These are phyloP conservation scores for Mimachlamys varia DNA, from an alignment of 2,888 invertebrate species.

Conservation along the genomic window DNA sequence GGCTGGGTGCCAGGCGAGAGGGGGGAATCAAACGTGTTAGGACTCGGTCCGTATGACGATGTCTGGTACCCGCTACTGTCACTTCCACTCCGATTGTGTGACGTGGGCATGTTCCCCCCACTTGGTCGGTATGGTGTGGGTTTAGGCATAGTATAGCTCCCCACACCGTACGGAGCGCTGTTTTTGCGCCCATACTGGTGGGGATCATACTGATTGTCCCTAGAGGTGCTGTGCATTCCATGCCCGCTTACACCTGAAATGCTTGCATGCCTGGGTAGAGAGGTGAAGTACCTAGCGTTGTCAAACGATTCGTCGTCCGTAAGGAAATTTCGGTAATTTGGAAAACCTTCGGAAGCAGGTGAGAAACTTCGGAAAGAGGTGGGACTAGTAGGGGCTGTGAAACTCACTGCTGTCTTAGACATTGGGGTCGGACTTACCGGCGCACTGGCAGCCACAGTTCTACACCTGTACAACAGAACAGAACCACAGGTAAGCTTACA, in stretches of 20 bases:
- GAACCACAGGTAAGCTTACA: neutral
- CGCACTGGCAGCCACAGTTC: conserved; percentile 53
- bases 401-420: conserved; percentile 49
- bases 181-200: conserved; percentile 45
- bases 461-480: conserved; percentile 53
- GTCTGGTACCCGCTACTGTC: conserved; percentile 53
- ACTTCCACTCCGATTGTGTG: conserved; percentile 50
- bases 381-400: conserved; percentile 47
- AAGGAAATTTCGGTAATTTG: conserved; percentile 45
- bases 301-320: conserved; percentile 47
- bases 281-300: conserved; percentile 49
- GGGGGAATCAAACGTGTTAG: conserved; percentile 46
- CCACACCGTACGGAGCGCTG: conserved; percentile 45
- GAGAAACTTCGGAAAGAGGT: conserved; percentile 53
- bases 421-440: conserved; percentile 59
- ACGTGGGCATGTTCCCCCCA: conserved; percentile 42
- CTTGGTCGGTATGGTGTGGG: conserved; percentile 55
- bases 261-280: conserved; percentile 49
- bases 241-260: conserved; percentile 38
- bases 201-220: conserved; percentile 36
- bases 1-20: conserved; percentile 43
- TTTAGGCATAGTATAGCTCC: conserved; percentile 54
- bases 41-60: conserved; percentile 46
- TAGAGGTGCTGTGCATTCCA: neutral
- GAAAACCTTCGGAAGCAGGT: conserved; percentile 44